A percentile compares a stretch with the other conserved stretches of the same genome.
Conservation (phyloP, 1,140 invertebrate species). For the Micrasema minimum region DNA sequence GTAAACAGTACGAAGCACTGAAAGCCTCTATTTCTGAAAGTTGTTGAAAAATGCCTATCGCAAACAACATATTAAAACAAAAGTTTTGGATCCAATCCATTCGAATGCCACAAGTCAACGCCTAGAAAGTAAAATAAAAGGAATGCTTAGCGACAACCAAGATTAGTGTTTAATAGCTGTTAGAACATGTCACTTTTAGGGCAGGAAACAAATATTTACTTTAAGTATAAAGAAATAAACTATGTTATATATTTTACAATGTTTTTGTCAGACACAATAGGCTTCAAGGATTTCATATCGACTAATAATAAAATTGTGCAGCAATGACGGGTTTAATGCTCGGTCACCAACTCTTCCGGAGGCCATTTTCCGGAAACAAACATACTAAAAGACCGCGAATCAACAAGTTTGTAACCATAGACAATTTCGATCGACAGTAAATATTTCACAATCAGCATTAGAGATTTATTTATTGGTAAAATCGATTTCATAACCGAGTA, state of each 20-base stretch:
- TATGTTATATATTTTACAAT: conserved; percentile 51
- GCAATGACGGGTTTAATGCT: too few relatives aligned
- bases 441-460: too few relatives aligned
- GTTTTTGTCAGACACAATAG: too few relatives aligned
- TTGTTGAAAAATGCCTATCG: too few relatives aligned
- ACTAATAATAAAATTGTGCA: too few relatives aligned
- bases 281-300: too few relatives aligned
- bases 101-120: conserved; percentile 69
- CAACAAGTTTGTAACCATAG: conserved; percentile 61
- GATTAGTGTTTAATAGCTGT: conserved; percentile 3
- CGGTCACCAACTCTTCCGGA: conserved; percentile 67
- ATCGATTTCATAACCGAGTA: too few relatives aligned
- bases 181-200: conserved; percentile 13
- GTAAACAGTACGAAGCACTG: too few relatives aligned
- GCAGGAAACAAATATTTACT: conserved; percentile 18
- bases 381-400: conserved; percentile 64
- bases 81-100: conserved; percentile 72
- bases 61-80: too few relatives aligned
- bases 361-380: conserved; percentile 66
- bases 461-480: too few relatives aligned
- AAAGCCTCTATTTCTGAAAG: too few relatives aligned
- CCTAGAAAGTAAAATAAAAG: conserved; percentile 57
- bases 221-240: not conserved
- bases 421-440: too few relatives aligned
- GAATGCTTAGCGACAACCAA: conserved; percentile 37